Conservation (phyloP, 1,140 invertebrate species). For the Muscidifurax raptorellus region DNA sequence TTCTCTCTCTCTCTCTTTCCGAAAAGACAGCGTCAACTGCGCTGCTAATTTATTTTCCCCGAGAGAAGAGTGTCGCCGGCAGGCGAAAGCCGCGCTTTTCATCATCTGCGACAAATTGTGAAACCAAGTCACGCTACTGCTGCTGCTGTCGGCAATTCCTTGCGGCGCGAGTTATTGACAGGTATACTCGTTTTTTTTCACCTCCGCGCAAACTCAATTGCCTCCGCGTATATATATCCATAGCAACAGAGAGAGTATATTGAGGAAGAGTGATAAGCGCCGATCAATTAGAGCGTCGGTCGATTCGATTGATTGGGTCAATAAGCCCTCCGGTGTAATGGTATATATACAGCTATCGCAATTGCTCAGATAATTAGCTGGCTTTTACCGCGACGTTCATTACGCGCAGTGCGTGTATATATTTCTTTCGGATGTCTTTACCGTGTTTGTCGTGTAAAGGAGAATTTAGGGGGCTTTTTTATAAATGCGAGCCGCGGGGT, state of each 20-base stretch:
- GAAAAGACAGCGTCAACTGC: too few relatives aligned
- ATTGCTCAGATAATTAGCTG: slow-evolving; percentile 24
- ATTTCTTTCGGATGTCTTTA: not conserved
- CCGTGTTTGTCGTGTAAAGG: not conserved
- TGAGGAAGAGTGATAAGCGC: slow-evolving; percentile 1
- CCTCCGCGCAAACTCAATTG: not conserved
- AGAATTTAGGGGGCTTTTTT: too few relatives aligned
- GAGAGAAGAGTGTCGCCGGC: too few relatives aligned
- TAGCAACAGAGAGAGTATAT: too few relatives aligned
- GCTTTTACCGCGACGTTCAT: not conserved
- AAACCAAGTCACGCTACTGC: not conserved
- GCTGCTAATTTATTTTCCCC: too few relatives aligned
- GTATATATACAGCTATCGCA: not conserved
- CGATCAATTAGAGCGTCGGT: slow-evolving; percentile 38
- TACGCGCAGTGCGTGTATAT: not conserved
- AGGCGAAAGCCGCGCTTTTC: not conserved
- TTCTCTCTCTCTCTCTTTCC: too few relatives aligned
- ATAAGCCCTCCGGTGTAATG: not conserved
- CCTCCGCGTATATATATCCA: too few relatives aligned
- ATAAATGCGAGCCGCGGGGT: too few relatives aligned
- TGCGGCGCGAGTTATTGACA: slow-evolving; percentile 14
- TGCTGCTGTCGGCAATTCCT: not conserved
- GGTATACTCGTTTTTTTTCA: not conserved
- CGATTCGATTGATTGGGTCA: slow-evolving; percentile 37
- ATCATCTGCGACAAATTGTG: not conserved